Conservation (phyloP, 2,888 invertebrate genomes). For the Tribolium freemani region DNA sequence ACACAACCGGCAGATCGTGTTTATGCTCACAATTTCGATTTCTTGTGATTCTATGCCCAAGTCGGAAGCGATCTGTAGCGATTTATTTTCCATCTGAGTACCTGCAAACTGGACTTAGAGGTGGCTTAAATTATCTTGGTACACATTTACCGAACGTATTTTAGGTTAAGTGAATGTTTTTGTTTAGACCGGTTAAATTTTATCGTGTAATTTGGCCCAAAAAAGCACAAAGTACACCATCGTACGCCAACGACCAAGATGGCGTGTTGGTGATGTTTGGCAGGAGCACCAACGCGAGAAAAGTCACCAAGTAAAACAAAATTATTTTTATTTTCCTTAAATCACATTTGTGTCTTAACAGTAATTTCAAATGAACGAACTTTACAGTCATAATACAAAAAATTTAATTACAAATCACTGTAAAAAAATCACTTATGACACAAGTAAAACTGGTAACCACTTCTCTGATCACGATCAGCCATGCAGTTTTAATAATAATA, state of each 20-base stretch:
- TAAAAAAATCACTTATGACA: conserved; percentile 53
- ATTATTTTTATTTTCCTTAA: conserved; percentile 58
- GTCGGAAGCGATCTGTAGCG: background rate
- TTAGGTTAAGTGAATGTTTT: conserved; percentile 33
- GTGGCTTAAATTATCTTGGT: background rate
- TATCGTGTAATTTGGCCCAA: background rate
- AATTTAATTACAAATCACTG: conserved; percentile 48
- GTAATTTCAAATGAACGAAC: conserved; percentile 59
- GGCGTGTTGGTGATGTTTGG: background rate
- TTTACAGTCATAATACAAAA: conserved; percentile 59
- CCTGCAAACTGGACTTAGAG: background rate
- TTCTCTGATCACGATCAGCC: conserved; percentile 26
- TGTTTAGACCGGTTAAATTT: conserved; percentile 18
- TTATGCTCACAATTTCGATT: conserved; percentile 23
- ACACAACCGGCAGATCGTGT: conserved; percentile 57
- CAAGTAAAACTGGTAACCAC: conserved; percentile 54
- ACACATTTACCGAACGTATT: background rate
- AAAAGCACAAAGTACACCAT: conserved; percentile 44
- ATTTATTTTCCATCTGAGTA: conserved; percentile 23
- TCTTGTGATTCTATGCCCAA: background rate
- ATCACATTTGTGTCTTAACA: conserved; percentile 64
- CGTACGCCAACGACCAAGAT: conserved; percentile 8
- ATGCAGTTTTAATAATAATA: conserved; percentile 43
- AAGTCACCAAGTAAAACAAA: conserved; percentile 48
- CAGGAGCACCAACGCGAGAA: background rate